phyloP scores from a whole-genome alignment of 2,113 vertebrate species.

The Boleophthalmus pectinirostris region DNA sequence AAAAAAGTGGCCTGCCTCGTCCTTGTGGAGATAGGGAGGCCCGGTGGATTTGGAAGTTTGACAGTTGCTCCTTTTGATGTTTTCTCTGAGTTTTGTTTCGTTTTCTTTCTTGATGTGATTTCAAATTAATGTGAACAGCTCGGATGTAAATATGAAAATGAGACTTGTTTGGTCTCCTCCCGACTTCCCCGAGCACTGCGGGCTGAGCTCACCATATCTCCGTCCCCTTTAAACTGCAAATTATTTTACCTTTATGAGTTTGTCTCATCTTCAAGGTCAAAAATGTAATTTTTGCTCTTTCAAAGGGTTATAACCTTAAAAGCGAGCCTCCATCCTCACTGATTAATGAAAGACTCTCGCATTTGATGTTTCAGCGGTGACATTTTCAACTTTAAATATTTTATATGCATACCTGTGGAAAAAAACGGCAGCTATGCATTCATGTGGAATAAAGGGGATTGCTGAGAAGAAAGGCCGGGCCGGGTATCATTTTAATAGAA shows the following conservation, averaged over 20 bases:
- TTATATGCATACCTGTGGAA: constrained; percentile 83
- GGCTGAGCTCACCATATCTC: constrained; percentile 80
- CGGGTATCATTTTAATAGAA: constrained; percentile 88
- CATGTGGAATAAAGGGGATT: constrained; percentile 87
- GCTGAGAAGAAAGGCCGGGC: constrained; percentile 82
- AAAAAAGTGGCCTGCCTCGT: constrained; percentile 77
- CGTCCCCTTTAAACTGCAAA: constrained; percentile 84
- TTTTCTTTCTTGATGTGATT: constrained; percentile 77
- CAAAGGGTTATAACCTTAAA: constrained; percentile 89
- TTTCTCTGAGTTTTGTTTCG: constrained; percentile 80
- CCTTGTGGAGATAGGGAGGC: constrained; percentile 70
- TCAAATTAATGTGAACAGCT: constrained; percentile 82
- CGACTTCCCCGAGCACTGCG: constrained; percentile 69
- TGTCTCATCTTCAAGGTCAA: constrained; percentile 89
- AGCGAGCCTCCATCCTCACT: constrained; percentile 82
- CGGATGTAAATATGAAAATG: constrained; percentile 82
- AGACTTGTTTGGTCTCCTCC: constrained; percentile 79
- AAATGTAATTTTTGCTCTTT: constrained; percentile 89
- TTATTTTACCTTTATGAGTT: constrained; percentile 88
- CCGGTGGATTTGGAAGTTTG: constrained; percentile 79
- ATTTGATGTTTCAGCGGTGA: constrained; percentile 87
- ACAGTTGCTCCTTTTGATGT: constrained; percentile 80
- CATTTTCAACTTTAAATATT: constrained; percentile 89
- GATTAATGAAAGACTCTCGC: constrained; percentile 83
- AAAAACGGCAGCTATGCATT: constrained; percentile 84